phyloP scores from a whole-genome alignment of 2,888 invertebrate genomes.

The Trichogramma dendrolimi region DNA sequence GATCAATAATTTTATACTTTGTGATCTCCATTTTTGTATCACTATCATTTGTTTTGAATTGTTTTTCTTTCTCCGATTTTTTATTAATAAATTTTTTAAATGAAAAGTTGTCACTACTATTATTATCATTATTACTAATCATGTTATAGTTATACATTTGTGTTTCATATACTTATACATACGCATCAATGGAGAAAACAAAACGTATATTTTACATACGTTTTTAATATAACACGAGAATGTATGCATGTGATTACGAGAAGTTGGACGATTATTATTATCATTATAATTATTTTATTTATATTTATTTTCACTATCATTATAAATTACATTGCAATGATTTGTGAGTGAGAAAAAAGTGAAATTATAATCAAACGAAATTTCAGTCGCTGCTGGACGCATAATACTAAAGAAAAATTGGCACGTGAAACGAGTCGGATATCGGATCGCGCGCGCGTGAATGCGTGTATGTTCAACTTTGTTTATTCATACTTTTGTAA shows the following conservation, averaged over 20 bases:
- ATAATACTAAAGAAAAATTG: no score
- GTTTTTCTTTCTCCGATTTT: constrained; percentile 11
- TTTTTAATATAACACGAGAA: no score
- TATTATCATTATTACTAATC: not conserved
- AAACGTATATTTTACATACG: no score
- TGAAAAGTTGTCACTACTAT: not conserved
- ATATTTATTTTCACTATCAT: constrained; percentile 12
- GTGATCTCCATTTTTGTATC: not conserved
- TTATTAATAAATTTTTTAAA: constrained; percentile 6
- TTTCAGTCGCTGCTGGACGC: no score
- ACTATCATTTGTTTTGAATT: constrained; percentile 1
- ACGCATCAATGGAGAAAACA: no score
- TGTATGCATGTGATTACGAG: no score
- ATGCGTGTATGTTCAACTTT: not conserved
- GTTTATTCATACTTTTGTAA: not conserved
- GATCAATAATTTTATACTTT: constrained; percentile 34
- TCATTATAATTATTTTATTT: no score
- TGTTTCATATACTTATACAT: no score
- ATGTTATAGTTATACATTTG: not conserved
- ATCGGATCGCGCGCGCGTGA: not conserved
- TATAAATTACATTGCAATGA: not conserved
- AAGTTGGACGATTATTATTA: no score
- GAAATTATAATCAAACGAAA: no score
- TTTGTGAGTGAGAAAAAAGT: no score
- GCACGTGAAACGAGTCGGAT: not conserved